Evolutionary conservation across 1,140 invertebrate species (phyloP).

Genomic region (Brachionus rubens): DNA sequence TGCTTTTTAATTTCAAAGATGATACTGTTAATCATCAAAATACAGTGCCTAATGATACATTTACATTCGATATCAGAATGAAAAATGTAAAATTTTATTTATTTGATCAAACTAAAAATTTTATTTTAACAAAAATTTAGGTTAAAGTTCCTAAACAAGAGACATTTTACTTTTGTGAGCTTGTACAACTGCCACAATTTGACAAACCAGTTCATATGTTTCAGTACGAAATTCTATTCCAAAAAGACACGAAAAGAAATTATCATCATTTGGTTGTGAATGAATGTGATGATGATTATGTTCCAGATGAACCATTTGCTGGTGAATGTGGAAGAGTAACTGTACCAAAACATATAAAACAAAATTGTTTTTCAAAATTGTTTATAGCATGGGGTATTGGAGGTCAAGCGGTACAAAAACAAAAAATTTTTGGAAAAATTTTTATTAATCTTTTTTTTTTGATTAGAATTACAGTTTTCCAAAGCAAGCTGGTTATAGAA

Average conservation of each 20-base stretch:
- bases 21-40: background rate
- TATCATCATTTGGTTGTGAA: constrained; percentile 35
- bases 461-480: no score
- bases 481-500: no score
- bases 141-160: constrained; percentile 28
- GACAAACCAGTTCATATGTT: constrained; percentile 18
- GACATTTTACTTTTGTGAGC: constrained; percentile 14
- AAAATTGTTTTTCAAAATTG: no score
- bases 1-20: constrained; percentile 20
- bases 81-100: constrained; percentile 11
- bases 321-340: no score
- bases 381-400: no score
- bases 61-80: background rate
- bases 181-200: background rate
- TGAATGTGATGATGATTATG: no score
- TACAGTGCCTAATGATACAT: background rate
- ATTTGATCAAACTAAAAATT: background rate
- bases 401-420: no score
- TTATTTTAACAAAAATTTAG: background rate
- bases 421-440: no score
- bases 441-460: no score
- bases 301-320: no score
- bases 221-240: constrained; percentile 1
- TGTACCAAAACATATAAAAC: background rate
- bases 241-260: background rate